phyloP scores from a whole-genome alignment of 2,888 invertebrate genomes.

The Meteorus colon region DNA sequence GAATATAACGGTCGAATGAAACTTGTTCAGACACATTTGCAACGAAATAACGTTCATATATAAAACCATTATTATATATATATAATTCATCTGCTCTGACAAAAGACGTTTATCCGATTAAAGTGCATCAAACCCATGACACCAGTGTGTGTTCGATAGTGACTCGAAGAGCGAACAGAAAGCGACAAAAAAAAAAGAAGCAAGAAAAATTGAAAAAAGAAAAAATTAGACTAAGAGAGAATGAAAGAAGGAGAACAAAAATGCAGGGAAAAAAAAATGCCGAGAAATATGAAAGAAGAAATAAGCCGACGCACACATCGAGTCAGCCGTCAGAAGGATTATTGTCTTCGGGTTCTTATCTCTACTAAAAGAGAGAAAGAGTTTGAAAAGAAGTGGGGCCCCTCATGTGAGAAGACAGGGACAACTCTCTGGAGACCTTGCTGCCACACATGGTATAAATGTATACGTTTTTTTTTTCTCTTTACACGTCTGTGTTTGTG shows the following conservation, averaged over 20 bases:
- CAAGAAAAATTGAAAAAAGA: neutral
- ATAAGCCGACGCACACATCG: slow-evolving; percentile 69
- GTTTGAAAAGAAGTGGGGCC: slow-evolving; percentile 2
- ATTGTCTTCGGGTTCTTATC: slow-evolving; percentile 72
- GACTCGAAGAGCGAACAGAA: slow-evolving; percentile 23
- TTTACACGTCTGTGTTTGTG: slow-evolving; percentile 50
- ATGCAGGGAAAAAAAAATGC: slow-evolving; percentile 9
- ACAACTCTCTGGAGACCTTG: slow-evolving; percentile 39
- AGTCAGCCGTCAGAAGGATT: slow-evolving; percentile 72
- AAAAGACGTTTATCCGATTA: slow-evolving; percentile 45
- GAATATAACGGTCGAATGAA: neutral
- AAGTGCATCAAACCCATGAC: slow-evolving; percentile 37
- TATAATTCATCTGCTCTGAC: slow-evolving; percentile 33
- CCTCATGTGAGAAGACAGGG: slow-evolving; percentile 15
- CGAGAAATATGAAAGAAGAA: slow-evolving; percentile 44
- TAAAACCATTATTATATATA: neutral
- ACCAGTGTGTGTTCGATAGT: slow-evolving; percentile 15
- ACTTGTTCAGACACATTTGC: slow-evolving; percentile 3
- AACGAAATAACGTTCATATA: neutral
- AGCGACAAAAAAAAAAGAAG: neutral
- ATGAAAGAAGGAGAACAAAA: slow-evolving; percentile 12
- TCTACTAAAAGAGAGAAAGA: slow-evolving; percentile 47
- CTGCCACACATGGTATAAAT: neutral
- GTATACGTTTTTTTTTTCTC: slow-evolving; percentile 33
- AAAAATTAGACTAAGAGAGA: slow-evolving; percentile 15